Base-by-base conservation (phyloP, 92 coral and sea anemone genomes). In the Muricea muricata region DNA sequence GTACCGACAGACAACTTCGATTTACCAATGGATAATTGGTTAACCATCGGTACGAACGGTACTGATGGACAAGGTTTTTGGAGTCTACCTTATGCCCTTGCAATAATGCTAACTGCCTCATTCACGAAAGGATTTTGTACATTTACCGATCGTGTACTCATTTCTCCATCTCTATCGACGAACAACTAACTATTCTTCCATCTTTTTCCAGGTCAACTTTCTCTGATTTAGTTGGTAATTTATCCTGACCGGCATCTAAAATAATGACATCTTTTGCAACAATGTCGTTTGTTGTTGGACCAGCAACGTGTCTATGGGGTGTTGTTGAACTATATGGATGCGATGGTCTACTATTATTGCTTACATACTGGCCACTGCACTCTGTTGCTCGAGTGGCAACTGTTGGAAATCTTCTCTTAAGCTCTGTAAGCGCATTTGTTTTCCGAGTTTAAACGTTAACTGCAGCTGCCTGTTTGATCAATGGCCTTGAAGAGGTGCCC, bases 331-430 rank as follows among this genome's bases (percentile, higher is more conserved):
- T 39, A 54, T 54, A 54, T 17, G 78, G 65, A 85, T 75, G 46
- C 28, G 75, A 52, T 9, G 32, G 28, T 25, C 70, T 57, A n/a
- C n/a, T n/a, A 48, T 61, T 84, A 55, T 42, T 47, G 75, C 45
- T 24, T 57, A 56, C 54, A 52, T 71, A 83, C 83, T 63, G 61
- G 23, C 83, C 52, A 46, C 31, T 73, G 32, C 87, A 33, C 75
- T 65, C 87, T 69, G 73, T 74, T 33, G 41, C 60, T 42, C 34
- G 18, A 47, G 84, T 82, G 13, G 68, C 74, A 42, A 65, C 75
- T 41, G 91, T 82, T 11, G 79, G 91, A 39, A 88, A 88, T 82
- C 84, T 74, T 55, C 79, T 75, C 66, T 82, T n/a, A n/a, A n/a
- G n/a, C n/a, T n/a, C n/a, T n/a, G n/a, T 71, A 46, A 82, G 80